Evolutionary conservation across 2,113 vertebrate genomes (phyloP).

Genomic region (Ictidomys tridecemlineatus): DNA sequence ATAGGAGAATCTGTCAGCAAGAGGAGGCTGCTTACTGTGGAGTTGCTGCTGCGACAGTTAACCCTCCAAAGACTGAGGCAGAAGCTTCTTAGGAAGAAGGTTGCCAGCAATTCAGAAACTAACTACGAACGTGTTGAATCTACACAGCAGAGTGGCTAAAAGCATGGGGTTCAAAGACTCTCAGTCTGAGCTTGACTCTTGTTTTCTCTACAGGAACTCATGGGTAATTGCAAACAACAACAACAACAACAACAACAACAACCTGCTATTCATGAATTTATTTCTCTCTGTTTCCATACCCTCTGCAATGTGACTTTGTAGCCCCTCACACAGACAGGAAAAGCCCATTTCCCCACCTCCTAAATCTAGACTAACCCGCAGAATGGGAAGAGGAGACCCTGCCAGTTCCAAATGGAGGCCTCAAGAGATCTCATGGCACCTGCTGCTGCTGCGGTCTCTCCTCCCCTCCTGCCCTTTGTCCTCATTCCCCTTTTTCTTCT

Average conservation of each 20-base stretch:
- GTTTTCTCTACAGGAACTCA: not conserved
- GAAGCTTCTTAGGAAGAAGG: not conserved
- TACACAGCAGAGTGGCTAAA: not conserved
- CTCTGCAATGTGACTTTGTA: not conserved
- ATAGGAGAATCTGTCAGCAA: not conserved
- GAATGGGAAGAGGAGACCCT: not conserved
- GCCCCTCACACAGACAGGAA: not conserved
- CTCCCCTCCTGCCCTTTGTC: accelerated
- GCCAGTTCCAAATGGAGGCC: not conserved
- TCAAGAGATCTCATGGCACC: not conserved
- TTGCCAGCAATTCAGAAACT: not conserved
- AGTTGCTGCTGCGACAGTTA: not conserved
- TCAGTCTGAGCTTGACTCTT: not conserved
- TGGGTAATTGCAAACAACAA: not conserved
- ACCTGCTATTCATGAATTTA: not conserved
- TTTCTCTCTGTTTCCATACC: not conserved
- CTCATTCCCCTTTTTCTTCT: accelerated
- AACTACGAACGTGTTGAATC: not conserved
- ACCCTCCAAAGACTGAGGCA: not conserved
- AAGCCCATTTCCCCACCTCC: not conserved
- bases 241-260: not conserved
- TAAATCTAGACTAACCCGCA: not conserved
- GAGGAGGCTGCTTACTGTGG: not conserved
- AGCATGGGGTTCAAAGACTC: not conserved
- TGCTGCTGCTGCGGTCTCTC: too few relatives aligned